Evolutionary conservation across 2,888 invertebrate genomes (phyloP), one percentile per base, ranked within the genome.

Genomic region (Cheilosia soror): DNA sequence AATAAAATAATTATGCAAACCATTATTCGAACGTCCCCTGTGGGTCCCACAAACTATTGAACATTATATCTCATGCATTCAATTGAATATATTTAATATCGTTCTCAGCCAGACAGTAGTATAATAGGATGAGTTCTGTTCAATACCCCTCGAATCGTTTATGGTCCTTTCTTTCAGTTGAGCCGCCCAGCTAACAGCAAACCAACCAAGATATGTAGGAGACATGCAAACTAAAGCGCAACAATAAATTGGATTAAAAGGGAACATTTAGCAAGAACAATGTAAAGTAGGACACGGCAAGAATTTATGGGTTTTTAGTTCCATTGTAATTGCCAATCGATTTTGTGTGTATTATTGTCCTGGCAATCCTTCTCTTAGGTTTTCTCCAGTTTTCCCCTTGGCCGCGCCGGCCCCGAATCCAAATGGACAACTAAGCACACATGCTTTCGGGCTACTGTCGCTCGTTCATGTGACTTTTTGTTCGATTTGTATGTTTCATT

Each of bases 311-410:
- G 84, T 87, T 87, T 88, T 88, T 88, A 87, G 87, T 87, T 85
- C 85, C 88, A 88, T 88, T 88, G 88, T 86, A 88, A 88, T 88
- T 88, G 88, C 85, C 87, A 87, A 88, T 88, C 88, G 88, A 88
- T 88, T 88, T 87, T 87, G 69, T 71, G 53, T 84, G 79, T 87
- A 87, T 87, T 88, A 87, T 87, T 88, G 87, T 87, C 84, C 82
- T 80, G 63, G 66, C 71, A 69, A 79, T 84, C 66, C 75, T 76
- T 76, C 80, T 68, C 68, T 33, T 55, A 75, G 63, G 40, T 75
- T 68, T 66, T 29, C 72, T 75, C 31, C 60, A 51, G 44, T 33
- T 63, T 63, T 63, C 49, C 51, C 60, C 47, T 53, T 6, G 11
- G 31, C 37, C 49, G 2, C 31, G 9, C 63, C n/a, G 40, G 11